Base-by-base conservation (phyloP, 2,113 vertebrate species). In the Talpa occidentalis region DNA sequence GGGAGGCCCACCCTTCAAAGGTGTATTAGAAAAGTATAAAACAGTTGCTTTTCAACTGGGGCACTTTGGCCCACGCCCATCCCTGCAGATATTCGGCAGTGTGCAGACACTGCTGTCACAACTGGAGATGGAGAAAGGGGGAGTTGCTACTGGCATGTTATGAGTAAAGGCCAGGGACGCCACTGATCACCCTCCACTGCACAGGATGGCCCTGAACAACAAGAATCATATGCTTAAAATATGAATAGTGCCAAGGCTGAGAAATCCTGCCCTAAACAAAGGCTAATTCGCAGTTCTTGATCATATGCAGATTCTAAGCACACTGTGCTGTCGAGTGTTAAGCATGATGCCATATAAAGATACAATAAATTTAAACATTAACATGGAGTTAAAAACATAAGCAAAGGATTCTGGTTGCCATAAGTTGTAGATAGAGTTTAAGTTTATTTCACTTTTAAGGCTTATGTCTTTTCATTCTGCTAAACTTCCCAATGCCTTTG, bases 171-270 rank as follows among this genome's bases (percentile, higher is more conserved):
- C 30, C 35, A 84, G 32, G 37, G 52, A 69, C 22, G 6, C 54
- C 24, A 32, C 6, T 30, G 22, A 60, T 54, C 56, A 21, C 4
- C 81, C 19, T 47, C 9, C 28, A 70, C 32, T 24, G 77, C 49
- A 42, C 47, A 86, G 35, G 49, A 24, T 32, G 49, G 12, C 11
- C 17, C 54, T 54, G 8, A 12, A 15, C 37, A 12, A 15, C 37
- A 66, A 79, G n/a, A 96, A 81, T n/a, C 24, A 80, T 15, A 42
- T 15, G 26, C 37, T 28, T 40, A 21, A 83, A 87, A 28, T 22
- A 67, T 0, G 0, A 1, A 10, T 9, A 70, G 14, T 2, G 12
- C 52, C 6, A 0, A 70, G 14, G 17, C 1, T 8, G 1, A 66
- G 26, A 64, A 26, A 54, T 8, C 14, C 16, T 54, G 14, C 19